Evolutionary conservation across 2,888 invertebrate species (phyloP), one percentile per base, ranked within the genome.

Genomic region (Hipparchia sbordonii): DNA sequence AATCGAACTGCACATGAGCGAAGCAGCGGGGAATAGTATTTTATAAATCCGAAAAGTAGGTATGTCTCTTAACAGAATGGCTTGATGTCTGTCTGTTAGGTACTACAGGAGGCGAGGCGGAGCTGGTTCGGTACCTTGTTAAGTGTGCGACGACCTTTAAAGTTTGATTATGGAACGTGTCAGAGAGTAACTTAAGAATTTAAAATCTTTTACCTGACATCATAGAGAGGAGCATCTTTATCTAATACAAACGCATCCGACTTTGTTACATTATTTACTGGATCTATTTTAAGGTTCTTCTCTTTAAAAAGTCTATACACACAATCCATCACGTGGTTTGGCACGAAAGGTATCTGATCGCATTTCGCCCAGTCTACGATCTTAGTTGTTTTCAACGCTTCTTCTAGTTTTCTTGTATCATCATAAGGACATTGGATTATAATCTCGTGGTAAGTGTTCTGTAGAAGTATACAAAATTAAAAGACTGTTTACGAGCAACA

Each of bases 401-500:
- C 77, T 79, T 84, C 79, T 2, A 90, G 78, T 51, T 79, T 78
- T 10, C 74, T 72, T 0, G 85, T 84, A 65, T 88, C 79, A n/a
- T 84, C 78, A 10, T 65, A 82, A 0, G 85, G 83, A 59, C 82
- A 83, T 66, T 84, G 84, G 13, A 89, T 82, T 13, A 89, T 77
- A 1, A 89, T 61, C 80, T 89, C 88, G 63, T 84, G 81, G 65
- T 76, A 82, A 12, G 70, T 72, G 56, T 76, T 74, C 89, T 89
- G 81, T 6, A 82, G 12, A 46, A 52, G 1, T 4, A 65, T 61
- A 61, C 9, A 39, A 39, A 39, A 39, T 39, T 39, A 39, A 39
- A 39, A n/a, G n/a, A n/a, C n/a, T n/a, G n/a, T n/a, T n/a, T n/a
- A 39, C 39, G 5, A 39, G 39, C 39, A 2, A 39, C 5, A 0